Base-by-base conservation (phyloP, 2,113 vertebrate genomes). In the Nycticorax nycticorax region DNA sequence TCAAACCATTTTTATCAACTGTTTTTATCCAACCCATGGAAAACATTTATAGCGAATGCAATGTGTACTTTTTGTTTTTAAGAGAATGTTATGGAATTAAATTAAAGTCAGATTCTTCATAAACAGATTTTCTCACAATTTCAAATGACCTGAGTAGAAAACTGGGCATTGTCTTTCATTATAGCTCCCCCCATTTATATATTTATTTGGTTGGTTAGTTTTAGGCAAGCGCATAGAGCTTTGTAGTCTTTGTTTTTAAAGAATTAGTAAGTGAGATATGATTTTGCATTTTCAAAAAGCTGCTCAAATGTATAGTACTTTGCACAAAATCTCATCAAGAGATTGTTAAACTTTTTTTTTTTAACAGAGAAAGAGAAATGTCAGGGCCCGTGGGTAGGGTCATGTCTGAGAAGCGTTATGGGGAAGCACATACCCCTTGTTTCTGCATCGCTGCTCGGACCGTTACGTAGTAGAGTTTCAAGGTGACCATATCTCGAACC, bases 401-500 rank as follows among this genome's bases (percentile, higher is more conserved):
- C 10, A 1, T 5, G 4, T 7, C 3, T 57, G 2, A 1, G 57
- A 57, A n/a, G 68, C 2, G 1, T 16, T 15, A 12, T 8, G 33
- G 52, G 56, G 21, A 48, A 56, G 53, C 47, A 12, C 23, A 0
- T 5, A 6, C 10, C 18, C 27, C 1, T 32, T 12, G 67, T 43
- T 56, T 37, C 47, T 47, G 35, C 5, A 0, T 43, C 41, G 39
- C 35, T 5, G 3, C 39, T 63, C 1, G 1, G 33, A 32, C 35
- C 2, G 0, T 28, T 26, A 16, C 10, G 21, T 26, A 26, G 53
- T 20, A 9, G 1, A 4, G 43, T 41, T 57, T 41, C 41, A 33
- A 37, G 43, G 55, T 68, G 74, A n/a, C 67, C 18, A 0, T 21
- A 14, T 48, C 41, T 52, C n/a, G 24, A 32, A 32, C 12, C 8